Percentiles rank a stretch among this genome's conserved stretches.
These are phyloP conservation scores for Drosophila sproati DNA, from an alignment of 1,140 invertebrate genomes.

Conservation along the genomic window DNA sequence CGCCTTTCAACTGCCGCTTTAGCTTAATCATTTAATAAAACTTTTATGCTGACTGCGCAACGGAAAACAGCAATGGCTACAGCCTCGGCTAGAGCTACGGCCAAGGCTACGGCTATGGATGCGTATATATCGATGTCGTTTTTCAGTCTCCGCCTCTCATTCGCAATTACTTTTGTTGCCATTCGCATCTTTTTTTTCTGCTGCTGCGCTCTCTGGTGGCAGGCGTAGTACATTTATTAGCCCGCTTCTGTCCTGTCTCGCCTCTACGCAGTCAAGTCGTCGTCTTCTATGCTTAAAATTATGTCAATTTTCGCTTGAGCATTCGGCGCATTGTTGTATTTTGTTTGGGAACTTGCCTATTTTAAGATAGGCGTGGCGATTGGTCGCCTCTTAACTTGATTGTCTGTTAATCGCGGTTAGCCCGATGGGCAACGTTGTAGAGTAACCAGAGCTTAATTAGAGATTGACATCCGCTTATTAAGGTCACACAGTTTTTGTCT, in stretches of 20 bases:
- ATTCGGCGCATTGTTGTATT: conserved; percentile 36
- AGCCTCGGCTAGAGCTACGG: background rate
- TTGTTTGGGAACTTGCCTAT: background rate
- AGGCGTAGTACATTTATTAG: conserved; percentile 66
- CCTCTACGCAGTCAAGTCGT: conserved; percentile 28
- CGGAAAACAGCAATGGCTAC: conserved; percentile 5
- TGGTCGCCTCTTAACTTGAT: conserved; percentile 65
- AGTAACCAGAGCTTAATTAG: conserved; percentile 56
- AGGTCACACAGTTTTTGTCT: conserved; percentile 8
- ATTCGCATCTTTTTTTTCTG: background rate
- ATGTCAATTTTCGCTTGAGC: conserved; percentile 69
- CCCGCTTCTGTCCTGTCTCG: conserved; percentile 30
- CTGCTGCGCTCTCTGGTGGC: conserved; percentile 27
- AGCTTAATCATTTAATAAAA: conserved; percentile 82
- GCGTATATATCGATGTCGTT: background rate
- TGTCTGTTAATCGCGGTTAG: conserved; percentile 66
- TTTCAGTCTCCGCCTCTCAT: conserved; percentile 18
- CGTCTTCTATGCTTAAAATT: conserved; percentile 66
- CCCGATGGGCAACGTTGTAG: conserved; percentile 37
- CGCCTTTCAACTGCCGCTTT: conserved; percentile 49
- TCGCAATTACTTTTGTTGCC: conserved; percentile 63
- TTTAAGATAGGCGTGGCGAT: conserved; percentile 10
- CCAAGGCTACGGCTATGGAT: background rate
- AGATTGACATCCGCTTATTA: conserved; percentile 18
- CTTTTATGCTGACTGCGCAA: conserved; percentile 73